Evolutionary conservation across 2,797 vertebrate species (phyloP).

Genomic region (Malurus splendens): DNA sequence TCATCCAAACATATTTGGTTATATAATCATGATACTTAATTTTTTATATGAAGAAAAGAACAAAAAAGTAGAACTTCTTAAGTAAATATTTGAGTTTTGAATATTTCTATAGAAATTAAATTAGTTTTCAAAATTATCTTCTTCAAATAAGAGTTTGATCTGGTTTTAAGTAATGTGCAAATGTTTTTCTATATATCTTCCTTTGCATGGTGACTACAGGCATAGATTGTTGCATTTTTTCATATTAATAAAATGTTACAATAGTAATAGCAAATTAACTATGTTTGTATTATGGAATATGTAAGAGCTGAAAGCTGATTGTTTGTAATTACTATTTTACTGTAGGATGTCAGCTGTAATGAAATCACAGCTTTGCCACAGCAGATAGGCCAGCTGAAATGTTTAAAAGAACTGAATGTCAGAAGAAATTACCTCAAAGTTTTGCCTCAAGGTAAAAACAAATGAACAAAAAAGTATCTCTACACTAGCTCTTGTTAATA

Average conservation of each 20-base stretch:
- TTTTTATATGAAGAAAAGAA: background rate
- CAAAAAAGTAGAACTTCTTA: background rate
- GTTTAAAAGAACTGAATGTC: slow-evolving; percentile 86
- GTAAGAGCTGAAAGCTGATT: background rate
- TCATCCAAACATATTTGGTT: background rate
- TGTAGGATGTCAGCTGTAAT: slow-evolving; percentile 95
- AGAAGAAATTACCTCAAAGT: slow-evolving; percentile 90
- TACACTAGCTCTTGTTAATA: background rate
- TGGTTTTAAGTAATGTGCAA: background rate
- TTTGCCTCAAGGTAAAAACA: slow-evolving; percentile 86
- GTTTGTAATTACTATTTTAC: background rate
- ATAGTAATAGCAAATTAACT: background rate
- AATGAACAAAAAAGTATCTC: background rate
- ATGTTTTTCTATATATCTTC: background rate
- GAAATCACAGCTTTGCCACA: slow-evolving; percentile 90
- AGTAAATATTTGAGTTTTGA: background rate
- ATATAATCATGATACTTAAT: background rate
- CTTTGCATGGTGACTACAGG: background rate
- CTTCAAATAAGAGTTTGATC: background rate
- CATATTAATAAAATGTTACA: background rate
- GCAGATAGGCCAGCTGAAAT: slow-evolving; percentile 84
- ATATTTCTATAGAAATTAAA: background rate
- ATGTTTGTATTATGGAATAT: background rate
- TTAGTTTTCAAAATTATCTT: background rate
- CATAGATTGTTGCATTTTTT: background rate